A percentile compares a stretch with the other conserved stretches of the same genome.
Evolutionary conservation across 2,888 invertebrate species (phyloP).

Genomic region (Amblyjoppa proteus): DNA sequence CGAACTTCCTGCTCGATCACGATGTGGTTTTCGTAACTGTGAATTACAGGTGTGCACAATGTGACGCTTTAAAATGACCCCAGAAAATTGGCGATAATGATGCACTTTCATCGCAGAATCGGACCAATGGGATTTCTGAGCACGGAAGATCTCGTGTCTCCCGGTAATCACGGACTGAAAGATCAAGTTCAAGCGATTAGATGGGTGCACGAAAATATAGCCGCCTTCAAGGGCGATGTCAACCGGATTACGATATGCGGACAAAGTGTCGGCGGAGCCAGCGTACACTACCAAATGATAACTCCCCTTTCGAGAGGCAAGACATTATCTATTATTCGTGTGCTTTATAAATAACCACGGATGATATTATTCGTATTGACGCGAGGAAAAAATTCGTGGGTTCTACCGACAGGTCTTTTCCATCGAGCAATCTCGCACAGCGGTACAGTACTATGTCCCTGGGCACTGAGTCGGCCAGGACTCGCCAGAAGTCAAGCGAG

Average conservation of each 20-base stretch:
- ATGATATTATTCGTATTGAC: neutral
- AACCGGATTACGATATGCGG: slow-evolving; percentile 89
- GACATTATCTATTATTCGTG: neutral
- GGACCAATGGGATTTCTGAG: slow-evolving; percentile 89
- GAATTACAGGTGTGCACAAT: slow-evolving; percentile 87
- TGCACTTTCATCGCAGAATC: slow-evolving; percentile 76
- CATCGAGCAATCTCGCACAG: slow-evolving; percentile 90
- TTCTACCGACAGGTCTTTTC: slow-evolving; percentile 86
- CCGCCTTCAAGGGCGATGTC: slow-evolving; percentile 87
- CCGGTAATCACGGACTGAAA: slow-evolving; percentile 89
- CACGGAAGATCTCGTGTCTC: slow-evolving; percentile 87
- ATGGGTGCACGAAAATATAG: slow-evolving; percentile 88
- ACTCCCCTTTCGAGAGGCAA: slow-evolving; percentile 85
- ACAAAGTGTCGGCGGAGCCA: slow-evolving; percentile 90
- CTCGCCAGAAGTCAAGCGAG: slow-evolving; percentile 87
- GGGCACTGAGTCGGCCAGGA: slow-evolving; percentile 87
- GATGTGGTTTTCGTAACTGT: slow-evolving; percentile 90
- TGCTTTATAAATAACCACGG: neutral
- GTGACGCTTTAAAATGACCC: neutral
- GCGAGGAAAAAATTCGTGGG: slow-evolving; percentile 39
- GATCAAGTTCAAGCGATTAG: slow-evolving; percentile 88
- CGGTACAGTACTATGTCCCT: slow-evolving; percentile 88
- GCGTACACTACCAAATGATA: slow-evolving; percentile 89
- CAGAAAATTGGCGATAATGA: neutral
- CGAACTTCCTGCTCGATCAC: slow-evolving; percentile 89